Conservation (phyloP, 2,113 vertebrate species). For the Lepus europaeus region DNA sequence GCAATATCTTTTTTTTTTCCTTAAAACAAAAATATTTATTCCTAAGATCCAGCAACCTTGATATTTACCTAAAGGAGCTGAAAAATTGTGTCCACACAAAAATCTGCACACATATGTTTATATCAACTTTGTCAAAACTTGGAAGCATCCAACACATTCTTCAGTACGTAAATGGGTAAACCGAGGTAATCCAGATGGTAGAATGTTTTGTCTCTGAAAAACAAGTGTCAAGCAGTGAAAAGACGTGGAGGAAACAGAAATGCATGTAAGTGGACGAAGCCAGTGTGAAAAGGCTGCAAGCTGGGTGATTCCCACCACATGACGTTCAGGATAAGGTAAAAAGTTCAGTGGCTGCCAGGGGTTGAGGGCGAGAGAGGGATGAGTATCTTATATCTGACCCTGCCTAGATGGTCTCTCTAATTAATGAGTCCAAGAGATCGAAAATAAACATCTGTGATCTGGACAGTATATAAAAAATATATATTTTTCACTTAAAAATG, state of each 20-base stretch:
- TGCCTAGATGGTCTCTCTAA: too few species aligned
- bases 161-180: background rate
- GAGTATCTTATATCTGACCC: too few species aligned
- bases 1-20: background rate
- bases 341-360: too few species aligned
- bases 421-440: too few species aligned
- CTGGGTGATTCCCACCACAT: background rate
- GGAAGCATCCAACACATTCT: background rate
- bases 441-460: too few species aligned
- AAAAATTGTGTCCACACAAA: background rate
- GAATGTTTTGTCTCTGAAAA: background rate
- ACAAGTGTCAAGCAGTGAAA: background rate
- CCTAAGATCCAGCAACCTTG: background rate
- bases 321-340: background rate
- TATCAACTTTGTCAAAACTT: background rate
- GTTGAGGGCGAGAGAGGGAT: too few species aligned
- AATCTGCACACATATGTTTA: background rate
- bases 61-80: background rate
- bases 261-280: background rate
- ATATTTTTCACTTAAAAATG: too few species aligned
- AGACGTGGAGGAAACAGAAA: background rate
- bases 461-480: too few species aligned
- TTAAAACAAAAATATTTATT: background rate
- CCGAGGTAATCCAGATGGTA: too few species aligned
- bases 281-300: background rate